These are phyloP conservation scores for Montipora sp. DNA, from an alignment of 64 coral and sea anemone genomes.

Conservation along the genomic window DNA sequence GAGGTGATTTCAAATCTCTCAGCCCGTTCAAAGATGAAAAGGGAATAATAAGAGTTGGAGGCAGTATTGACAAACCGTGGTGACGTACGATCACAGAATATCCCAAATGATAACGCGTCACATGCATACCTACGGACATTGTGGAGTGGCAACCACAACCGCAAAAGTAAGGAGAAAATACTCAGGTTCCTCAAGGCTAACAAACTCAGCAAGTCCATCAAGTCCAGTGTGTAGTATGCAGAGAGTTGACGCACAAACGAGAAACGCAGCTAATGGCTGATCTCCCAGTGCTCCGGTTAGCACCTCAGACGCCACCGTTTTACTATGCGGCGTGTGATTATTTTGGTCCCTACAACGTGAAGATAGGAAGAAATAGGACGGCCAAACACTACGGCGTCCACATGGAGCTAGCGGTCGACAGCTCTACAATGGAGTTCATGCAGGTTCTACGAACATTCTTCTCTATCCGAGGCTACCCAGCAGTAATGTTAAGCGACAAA, in stretches of 20 bases:
- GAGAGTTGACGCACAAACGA: background rate
- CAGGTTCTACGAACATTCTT: slow-evolving; percentile 38
- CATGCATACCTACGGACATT: background rate
- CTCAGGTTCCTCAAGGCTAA: slow-evolving; percentile 10
- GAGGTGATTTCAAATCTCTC: slow-evolving; percentile 41
- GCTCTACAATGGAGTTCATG: slow-evolving; percentile 24
- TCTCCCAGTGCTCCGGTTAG: background rate
- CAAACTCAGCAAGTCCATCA: slow-evolving; percentile 19
- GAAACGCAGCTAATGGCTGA: slow-evolving; percentile 31
- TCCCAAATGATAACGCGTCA: slow-evolving; percentile 1
- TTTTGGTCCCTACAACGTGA: slow-evolving; percentile 15
- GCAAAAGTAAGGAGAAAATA: slow-evolving; percentile 9
- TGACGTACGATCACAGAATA: slow-evolving; percentile 33
- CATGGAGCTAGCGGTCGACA: slow-evolving; percentile 23
- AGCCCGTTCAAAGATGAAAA: slow-evolving; percentile 46
- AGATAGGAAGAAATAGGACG: background rate
- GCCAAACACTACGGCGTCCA: slow-evolving; percentile 43
- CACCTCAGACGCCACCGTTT: slow-evolving; percentile 41
- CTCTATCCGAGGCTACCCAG: slow-evolving; percentile 9
- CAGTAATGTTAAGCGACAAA: background rate
- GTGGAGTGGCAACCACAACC: background rate
- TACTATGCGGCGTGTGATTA: slow-evolving; percentile 30
- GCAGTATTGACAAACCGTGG: slow-evolving; percentile 1
- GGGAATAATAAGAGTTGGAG: slow-evolving; percentile 56
- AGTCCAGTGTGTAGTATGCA: background rate